Evolutionary conservation across 2,113 vertebrate species (phyloP), one percentile per base, ranked within the genome.

Genomic region (Otis tarda): DNA sequence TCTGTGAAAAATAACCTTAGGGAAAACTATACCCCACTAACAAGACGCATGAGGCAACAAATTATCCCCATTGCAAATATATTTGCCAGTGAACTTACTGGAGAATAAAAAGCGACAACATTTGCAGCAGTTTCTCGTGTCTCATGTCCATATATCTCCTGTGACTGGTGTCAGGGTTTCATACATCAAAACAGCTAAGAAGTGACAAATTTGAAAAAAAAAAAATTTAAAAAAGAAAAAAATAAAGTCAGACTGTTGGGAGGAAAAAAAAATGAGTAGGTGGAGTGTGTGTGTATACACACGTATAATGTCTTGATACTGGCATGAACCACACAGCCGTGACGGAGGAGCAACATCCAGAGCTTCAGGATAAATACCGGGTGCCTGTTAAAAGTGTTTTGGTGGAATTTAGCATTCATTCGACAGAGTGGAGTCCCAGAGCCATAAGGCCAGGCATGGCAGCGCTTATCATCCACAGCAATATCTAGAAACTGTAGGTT

Each of bases 401-500:
- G 64, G 35, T 47, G 83, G 83, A 63, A 85, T 93, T 95, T 17
- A 25, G 10, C 81, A 61, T 87, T 77, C 84, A 27, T 10, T 45
- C 6, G 3, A 8, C 68, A 41, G 61, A n/a, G 82, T 21, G 60
- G 53, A 41, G 90, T 65, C 79, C 70, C 60, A 22, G 55, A 95
- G 83, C 90, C 91, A 83, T 30, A 17, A 37, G 90, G 85, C 74
- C 60, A 65, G 80, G 80, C 92, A 64, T 0, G 1, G 78, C 3
- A 33, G 61, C 1, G 39, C 76, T 95, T 53, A 74, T 89, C 63
- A 61, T 63, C 91, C 61, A 22, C 73, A 39, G 53, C 0, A 12
- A 15, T 63, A 90, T 67, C 93, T 67, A 56, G 59, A 63, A 96
- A 59, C 47, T 30, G 64, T 24, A 31, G 9, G 92, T 96, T 97